phyloP scores from a whole-genome alignment of 2,113 vertebrate species.

The Tachuris rubrigastra region DNA sequence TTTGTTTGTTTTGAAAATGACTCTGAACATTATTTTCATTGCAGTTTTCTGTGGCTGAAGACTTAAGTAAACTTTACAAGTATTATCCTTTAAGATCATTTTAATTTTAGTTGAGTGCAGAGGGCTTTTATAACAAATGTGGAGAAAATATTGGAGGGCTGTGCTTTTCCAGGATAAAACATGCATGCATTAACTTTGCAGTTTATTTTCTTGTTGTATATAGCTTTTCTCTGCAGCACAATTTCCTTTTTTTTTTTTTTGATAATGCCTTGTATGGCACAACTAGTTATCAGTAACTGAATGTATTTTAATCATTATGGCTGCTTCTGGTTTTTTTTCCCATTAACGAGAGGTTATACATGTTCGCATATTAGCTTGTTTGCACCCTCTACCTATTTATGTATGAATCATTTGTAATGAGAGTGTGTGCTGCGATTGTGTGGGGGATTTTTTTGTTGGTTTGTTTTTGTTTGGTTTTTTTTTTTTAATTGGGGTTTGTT shows the following conservation, averaged over 20 bases:
- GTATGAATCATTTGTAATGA: slow-evolving; percentile 79
- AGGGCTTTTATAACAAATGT: slow-evolving; percentile 78
- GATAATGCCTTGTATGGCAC: slow-evolving; percentile 71
- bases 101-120: slow-evolving; percentile 81
- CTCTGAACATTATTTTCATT: slow-evolving; percentile 79
- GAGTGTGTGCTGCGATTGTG: slow-evolving; percentile 73
- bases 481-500: slow-evolving; percentile 38
- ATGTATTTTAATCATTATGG: slow-evolving; percentile 82
- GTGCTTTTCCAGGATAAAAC: slow-evolving; percentile 79
- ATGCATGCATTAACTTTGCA: slow-evolving; percentile 79
- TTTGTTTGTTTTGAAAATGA: slow-evolving; percentile 74
- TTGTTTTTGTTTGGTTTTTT: slow-evolving; percentile 11
- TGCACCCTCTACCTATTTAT: slow-evolving; percentile 80
- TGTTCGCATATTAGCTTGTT: slow-evolving; percentile 78
- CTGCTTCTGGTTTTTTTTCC: slow-evolving; percentile 72
- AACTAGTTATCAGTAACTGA: slow-evolving; percentile 80
- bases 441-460: slow-evolving; percentile 4
- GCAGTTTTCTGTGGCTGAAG: slow-evolving; percentile 79
- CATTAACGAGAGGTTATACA: slow-evolving; percentile 78
- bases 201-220: slow-evolving; percentile 78
- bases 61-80: slow-evolving; percentile 76
- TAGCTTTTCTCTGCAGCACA: slow-evolving; percentile 81
- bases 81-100: slow-evolving; percentile 81
- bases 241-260: slow-evolving; percentile 67
- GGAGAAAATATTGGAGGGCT: slow-evolving; percentile 76